phyloP scores from a whole-genome alignment of 2,113 vertebrate genomes.

The Collichthys lucidus region DNA sequence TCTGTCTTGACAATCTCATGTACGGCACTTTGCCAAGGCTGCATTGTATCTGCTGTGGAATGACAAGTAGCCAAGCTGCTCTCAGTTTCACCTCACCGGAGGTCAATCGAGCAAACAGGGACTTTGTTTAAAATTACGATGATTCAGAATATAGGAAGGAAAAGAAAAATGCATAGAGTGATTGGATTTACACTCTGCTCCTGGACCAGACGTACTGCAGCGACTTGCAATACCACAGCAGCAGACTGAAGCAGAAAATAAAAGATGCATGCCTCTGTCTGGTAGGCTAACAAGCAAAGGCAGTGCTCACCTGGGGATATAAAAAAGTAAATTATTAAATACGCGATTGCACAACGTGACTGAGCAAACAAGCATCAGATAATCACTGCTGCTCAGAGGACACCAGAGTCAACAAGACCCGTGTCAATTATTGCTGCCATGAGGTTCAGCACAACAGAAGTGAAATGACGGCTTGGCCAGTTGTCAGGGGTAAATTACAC shows the following conservation, averaged over 20 bases:
- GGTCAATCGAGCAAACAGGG: slow-evolving; percentile 7
- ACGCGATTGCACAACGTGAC: slow-evolving; percentile 45
- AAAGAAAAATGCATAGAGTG: neutral
- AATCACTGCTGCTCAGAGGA: slow-evolving; percentile 65
- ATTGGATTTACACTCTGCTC: neutral
- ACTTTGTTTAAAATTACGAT: slow-evolving; percentile 68
- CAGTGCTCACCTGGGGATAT: slow-evolving; percentile 37
- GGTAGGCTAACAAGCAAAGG: slow-evolving; percentile 39
- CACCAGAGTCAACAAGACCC: slow-evolving; percentile 52
- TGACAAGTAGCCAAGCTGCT: slow-evolving; percentile 18
- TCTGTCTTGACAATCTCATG: slow-evolving; percentile 58
- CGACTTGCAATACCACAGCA: slow-evolving; percentile 8
- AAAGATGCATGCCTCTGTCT: slow-evolving; percentile 48
- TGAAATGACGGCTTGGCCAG: slow-evolving; percentile 36
- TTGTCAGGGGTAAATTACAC: slow-evolving; percentile 41
- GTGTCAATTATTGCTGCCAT: slow-evolving; percentile 53
- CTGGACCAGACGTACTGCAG: neutral
- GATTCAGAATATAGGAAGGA: slow-evolving; percentile 30
- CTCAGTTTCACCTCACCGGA: slow-evolving; percentile 5
- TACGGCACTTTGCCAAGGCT: slow-evolving; percentile 67
- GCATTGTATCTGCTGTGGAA: slow-evolving; percentile 67
- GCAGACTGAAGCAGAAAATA: slow-evolving; percentile 22
- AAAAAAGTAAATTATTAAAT: slow-evolving; percentile 63
- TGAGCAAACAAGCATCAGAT: slow-evolving; percentile 67
- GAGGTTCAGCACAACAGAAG: slow-evolving; percentile 47